Base-by-base conservation (phyloP, 2,797 vertebrate species). In the Steatocranus sp. region DNA sequence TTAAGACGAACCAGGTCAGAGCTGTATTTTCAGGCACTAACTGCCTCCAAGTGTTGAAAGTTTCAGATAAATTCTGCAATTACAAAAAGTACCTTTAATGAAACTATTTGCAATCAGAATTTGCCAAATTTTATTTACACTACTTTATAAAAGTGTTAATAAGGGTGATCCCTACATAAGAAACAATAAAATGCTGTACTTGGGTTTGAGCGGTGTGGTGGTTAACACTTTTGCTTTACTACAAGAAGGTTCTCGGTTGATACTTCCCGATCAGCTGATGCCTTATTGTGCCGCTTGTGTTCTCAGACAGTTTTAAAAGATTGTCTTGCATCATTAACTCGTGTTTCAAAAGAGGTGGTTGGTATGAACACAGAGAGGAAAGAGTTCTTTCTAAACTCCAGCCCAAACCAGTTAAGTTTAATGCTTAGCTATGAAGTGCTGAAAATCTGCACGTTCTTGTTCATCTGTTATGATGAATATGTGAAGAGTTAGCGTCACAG, bases 1-100 rank as follows among this genome's bases (percentile, higher is more conserved):
- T 68, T 41, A 0, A 43, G 20, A 25, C 9, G 0, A 43, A 68
- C 20, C 8, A 25, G 36, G 36, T 25, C 36, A 25, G 14, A 68
- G 36, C 36, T 17, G 36, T 41, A 41, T 23, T 17, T 68, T 23
- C 3, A 8, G 53, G 8, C 14, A 30, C 25, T 17, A 17, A 56
- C 34, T 66, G 11, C n/a, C 2, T 20, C 61, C 34, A 20, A 23
- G 61, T 38, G 61, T 20, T 66, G 34, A 38, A 66, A 14, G 34
- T n/a, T 66, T 66, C 0, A 36, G 4, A n/a, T 34, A 61, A 34
- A 12, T 63, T 38, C 7, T 66, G 5, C n/a, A 23, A 66, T 38
- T 41, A 23, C n/a, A 41, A 23, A 41, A 66, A 66, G 32, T 38
- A n/a, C 54, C 27, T 58, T 58, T 34, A 36, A 63, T 20, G n/a